phyloP scores from a whole-genome alignment of 2,888 invertebrate species.

The Cancer borealis region DNA sequence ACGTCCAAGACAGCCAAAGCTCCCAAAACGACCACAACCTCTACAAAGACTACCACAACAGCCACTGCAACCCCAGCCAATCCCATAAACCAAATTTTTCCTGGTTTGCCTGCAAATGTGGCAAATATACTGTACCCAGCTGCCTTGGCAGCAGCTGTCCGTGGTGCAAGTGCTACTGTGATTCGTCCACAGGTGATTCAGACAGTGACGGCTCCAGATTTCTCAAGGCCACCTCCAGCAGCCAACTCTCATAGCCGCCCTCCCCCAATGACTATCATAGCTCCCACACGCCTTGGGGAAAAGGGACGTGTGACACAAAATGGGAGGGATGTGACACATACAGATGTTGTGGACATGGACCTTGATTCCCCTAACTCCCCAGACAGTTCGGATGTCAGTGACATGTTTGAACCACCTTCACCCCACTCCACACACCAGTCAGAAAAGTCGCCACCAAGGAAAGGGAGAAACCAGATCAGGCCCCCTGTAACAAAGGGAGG shows the following conservation, averaged over 20 bases:
- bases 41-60: slow-evolving; percentile 62
- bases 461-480: slow-evolving; percentile 77
- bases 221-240: slow-evolving; percentile 77
- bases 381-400: slow-evolving; percentile 92
- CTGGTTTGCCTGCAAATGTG: slow-evolving; percentile 77
- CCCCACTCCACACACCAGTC: slow-evolving; percentile 77
- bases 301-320: slow-evolving; percentile 74
- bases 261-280: slow-evolving; percentile 78
- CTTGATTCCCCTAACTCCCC: slow-evolving; percentile 91
- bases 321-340: slow-evolving; percentile 78
- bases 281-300: slow-evolving; percentile 75
- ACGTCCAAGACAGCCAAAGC: slow-evolving; percentile 56
- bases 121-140: slow-evolving; percentile 77
- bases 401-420: slow-evolving; percentile 89
- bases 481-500: slow-evolving; percentile 64
- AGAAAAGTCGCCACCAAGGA: slow-evolving; percentile 72
- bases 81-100: slow-evolving; percentile 74
- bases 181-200: slow-evolving; percentile 71
- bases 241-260: slow-evolving; percentile 77
- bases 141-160: slow-evolving; percentile 74
- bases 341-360: slow-evolving; percentile 84
- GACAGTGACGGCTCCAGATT: slow-evolving; percentile 76
- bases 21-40: slow-evolving; percentile 55
- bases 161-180: slow-evolving; percentile 50
- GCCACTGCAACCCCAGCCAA: slow-evolving; percentile 64